These are phyloP conservation scores for Lottia gigantea DNA, from an alignment of 2,888 invertebrate species.

Conservation along the genomic window DNA sequence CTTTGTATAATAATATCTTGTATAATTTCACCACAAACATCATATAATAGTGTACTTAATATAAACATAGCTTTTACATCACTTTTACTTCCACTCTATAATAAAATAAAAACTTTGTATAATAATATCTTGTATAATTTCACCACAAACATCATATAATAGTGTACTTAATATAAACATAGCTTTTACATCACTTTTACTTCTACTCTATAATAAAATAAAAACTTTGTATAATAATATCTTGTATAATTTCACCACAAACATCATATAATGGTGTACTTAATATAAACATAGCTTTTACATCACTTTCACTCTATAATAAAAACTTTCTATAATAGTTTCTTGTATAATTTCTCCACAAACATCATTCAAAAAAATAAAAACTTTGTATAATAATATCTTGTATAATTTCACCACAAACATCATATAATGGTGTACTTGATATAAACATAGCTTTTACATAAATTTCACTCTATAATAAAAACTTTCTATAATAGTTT, in stretches of 20 bases:
- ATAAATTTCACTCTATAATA: constrained; percentile 66
- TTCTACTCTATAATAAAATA: constrained; percentile 72
- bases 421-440: constrained; percentile 72
- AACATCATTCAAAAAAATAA: constrained; percentile 72
- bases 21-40: constrained; percentile 73
- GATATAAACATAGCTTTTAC: constrained; percentile 74
- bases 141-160: constrained; percentile 72
- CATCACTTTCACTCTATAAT: constrained; percentile 72
- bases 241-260: no score
- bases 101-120: constrained; percentile 69
- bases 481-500: constrained; percentile 74
- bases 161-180: constrained; percentile 75
- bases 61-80: constrained; percentile 73
- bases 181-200: constrained; percentile 68
- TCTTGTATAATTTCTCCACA: constrained; percentile 74
- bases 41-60: constrained; percentile 73
- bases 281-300: no score
- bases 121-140: constrained; percentile 74
- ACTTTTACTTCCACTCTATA: constrained; percentile 64
- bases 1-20: constrained; percentile 75
- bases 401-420: constrained; percentile 73
- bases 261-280: no score
- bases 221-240: no score
- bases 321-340: constrained; percentile 75
- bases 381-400: constrained; percentile 75